These are phyloP conservation scores for Discoglossus pictus DNA, from an alignment of 2,797 vertebrate genomes.

Conservation along the genomic window DNA sequence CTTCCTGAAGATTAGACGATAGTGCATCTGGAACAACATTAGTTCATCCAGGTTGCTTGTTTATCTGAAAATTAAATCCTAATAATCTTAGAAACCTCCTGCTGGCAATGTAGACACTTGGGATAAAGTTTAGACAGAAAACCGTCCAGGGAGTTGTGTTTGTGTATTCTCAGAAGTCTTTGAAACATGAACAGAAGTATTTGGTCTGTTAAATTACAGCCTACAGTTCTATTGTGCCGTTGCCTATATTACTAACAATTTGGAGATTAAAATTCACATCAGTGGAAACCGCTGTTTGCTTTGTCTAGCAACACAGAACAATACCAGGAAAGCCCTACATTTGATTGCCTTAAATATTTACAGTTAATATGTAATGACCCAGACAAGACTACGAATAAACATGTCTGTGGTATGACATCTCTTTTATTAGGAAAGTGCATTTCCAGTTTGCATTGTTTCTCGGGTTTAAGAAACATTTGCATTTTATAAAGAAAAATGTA, in stretches of 20 bases:
- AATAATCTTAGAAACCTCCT: conserved; percentile 61
- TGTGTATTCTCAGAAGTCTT: conserved; percentile 59
- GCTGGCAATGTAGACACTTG: conserved; percentile 59
- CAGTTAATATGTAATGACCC: conserved; percentile 32
- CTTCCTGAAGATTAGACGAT: conserved; percentile 71
- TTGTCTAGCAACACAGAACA: conserved; percentile 34
- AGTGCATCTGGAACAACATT: conserved; percentile 71
- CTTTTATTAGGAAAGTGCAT: conserved; percentile 5
- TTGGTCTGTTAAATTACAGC: conserved; percentile 52
- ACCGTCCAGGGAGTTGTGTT: conserved; percentile 55
- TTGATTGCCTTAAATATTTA: conserved; percentile 42
- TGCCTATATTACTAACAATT: conserved; percentile 16
- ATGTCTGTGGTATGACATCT: conserved; percentile 3
- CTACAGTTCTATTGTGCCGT: conserved; percentile 55
- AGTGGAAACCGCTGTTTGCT: conserved; percentile 35
- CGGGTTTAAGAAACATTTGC: not conserved
- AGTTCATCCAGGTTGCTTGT: conserved; percentile 69
- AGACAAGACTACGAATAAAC: conserved; percentile 16
- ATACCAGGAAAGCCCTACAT: conserved; percentile 22
- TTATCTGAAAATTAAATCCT: conserved; percentile 67
- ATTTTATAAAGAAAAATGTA: conserved; percentile 2
- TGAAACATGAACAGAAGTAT: conserved; percentile 60
- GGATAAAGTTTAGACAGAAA: conserved; percentile 56
- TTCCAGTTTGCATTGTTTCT: not conserved
- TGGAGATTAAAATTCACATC: not conserved